These are phyloP conservation scores for Scalopus aquaticus DNA, from an alignment of 2,113 vertebrate species.

Conservation along the genomic window DNA sequence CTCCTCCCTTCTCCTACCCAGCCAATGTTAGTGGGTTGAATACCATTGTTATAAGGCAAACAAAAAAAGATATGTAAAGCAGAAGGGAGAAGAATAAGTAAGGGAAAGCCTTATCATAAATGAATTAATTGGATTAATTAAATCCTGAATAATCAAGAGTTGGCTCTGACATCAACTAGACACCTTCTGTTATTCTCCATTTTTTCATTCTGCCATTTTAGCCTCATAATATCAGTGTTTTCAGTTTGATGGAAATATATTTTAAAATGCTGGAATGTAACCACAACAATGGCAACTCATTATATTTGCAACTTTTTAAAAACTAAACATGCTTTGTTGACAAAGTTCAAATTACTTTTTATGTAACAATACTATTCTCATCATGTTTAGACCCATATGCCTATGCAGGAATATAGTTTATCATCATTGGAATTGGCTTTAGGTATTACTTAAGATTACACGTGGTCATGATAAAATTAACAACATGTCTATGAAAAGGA, in stretches of 20 bases:
- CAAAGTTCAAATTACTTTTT: neutral
- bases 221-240: neutral
- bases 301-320: neutral
- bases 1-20: conserved; percentile 32
- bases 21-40: neutral
- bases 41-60: neutral
- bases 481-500: neutral
- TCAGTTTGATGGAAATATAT: neutral
- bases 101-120: neutral
- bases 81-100: conserved; percentile 32
- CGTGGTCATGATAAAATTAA: neutral
- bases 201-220: neutral
- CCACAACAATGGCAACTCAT: neutral
- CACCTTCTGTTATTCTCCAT: neutral
- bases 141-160: conserved; percentile 23
- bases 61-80: neutral
- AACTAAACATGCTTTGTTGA: neutral
- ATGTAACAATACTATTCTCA: neutral
- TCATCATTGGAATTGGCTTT: neutral
- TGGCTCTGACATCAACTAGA: neutral
- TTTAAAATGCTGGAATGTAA: conserved; percentile 10
- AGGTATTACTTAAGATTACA: conserved; percentile 12
- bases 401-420: neutral
- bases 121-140: neutral
- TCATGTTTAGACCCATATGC: neutral